Evolutionary conservation across 2,113 vertebrate species (phyloP).

Genomic region (Tachysurus fulvidraco): DNA sequence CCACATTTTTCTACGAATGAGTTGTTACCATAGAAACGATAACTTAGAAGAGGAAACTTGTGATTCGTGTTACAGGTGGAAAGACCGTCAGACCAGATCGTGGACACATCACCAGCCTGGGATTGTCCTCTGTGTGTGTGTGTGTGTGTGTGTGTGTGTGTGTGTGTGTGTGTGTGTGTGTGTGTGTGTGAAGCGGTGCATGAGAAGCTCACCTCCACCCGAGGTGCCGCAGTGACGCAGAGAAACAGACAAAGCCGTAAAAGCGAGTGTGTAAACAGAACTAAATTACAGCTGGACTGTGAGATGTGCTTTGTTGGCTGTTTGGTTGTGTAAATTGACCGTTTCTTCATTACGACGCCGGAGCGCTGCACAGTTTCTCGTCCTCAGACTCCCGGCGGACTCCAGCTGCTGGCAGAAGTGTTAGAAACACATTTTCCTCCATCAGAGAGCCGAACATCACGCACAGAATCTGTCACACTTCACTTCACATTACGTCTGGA

Average conservation of each 20-base stretch:
- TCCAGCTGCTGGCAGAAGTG: conserved; percentile 58
- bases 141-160: not conserved
- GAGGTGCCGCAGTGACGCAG: not conserved
- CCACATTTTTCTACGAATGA: not conserved
- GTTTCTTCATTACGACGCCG: conserved; percentile 45
- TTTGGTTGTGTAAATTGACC: conserved; percentile 52
- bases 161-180: not conserved
- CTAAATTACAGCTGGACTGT: conserved; percentile 56
- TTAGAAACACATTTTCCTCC: conserved; percentile 64
- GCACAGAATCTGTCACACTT: conserved; percentile 48
- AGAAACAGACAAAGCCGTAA: conserved; percentile 37
- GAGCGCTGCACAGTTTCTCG: conserved; percentile 48
- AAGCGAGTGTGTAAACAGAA: conserved; percentile 58
- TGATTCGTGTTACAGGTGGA: not conserved
- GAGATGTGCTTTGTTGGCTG: conserved; percentile 40
- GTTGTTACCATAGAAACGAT: not conserved
- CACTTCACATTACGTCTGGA: conserved; percentile 46
- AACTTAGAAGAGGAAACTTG: not conserved
- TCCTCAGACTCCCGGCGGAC: conserved; percentile 44
- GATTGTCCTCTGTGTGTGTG: not conserved
- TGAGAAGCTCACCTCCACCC: not conserved
- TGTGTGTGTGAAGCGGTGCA: not conserved
- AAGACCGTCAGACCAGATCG: not conserved
- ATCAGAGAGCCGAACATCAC: conserved; percentile 59
- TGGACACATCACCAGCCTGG: not conserved